Evolutionary conservation across 2,888 invertebrate species (phyloP).

Genomic region (Sinhomidia bicolor): DNA sequence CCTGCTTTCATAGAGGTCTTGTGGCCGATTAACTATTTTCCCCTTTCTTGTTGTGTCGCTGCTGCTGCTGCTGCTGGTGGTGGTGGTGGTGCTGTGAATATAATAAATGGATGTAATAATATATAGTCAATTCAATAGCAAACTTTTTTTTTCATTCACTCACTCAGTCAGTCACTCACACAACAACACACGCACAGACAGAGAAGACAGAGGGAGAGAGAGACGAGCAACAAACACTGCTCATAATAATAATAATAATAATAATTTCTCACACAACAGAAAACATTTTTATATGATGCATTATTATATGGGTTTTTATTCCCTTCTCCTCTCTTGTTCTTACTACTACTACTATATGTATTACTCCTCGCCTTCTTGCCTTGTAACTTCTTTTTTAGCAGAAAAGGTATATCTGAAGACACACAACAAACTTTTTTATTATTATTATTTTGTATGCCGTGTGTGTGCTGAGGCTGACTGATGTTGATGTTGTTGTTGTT

Average conservation of each 20-base stretch:
- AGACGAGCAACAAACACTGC: constrained; percentile 40
- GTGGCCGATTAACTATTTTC: constrained; percentile 72
- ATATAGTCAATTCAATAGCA: not conserved
- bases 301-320: constrained; percentile 5
- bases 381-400: constrained; percentile 44
- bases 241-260: too few relatives aligned
- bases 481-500: too few relatives aligned
- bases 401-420: not conserved
- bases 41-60: constrained; percentile 48
- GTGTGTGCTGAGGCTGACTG: not conserved
- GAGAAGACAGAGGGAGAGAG: not conserved
- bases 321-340: constrained; percentile 29
- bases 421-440: not conserved
- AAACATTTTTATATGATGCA: not conserved
- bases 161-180: not conserved
- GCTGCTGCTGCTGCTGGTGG: too few relatives aligned
- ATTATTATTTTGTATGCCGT: not conserved
- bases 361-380: constrained; percentile 5
- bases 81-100: too few relatives aligned
- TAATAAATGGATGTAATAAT: constrained; percentile 23
- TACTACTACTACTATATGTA: too few relatives aligned
- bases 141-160: not conserved
- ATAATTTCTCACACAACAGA: constrained; percentile 21
- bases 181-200: not conserved
- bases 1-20: constrained; percentile 70